Evolutionary conservation across 1,140 invertebrate species (phyloP).

Genomic region (Nebria ingens): DNA sequence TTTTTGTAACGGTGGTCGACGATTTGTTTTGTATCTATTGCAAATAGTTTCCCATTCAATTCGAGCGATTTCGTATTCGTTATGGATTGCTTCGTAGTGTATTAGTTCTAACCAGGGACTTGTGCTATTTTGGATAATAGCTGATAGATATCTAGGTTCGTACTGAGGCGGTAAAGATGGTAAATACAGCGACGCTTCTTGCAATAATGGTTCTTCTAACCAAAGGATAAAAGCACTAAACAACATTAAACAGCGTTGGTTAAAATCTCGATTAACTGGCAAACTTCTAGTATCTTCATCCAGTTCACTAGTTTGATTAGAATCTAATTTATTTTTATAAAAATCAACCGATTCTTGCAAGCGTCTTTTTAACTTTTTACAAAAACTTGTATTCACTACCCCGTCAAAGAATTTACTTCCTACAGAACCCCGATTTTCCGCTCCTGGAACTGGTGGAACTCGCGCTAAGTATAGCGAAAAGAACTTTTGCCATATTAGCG

Average conservation of each 20-base stretch:
- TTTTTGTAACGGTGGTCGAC: conserved; percentile 28
- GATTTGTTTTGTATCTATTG: conserved; percentile 31
- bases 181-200: conserved; percentile 56
- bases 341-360: conserved; percentile 53
- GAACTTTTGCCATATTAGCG: conserved; percentile 71
- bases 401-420: conserved; percentile 70
- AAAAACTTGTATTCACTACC: conserved; percentile 53
- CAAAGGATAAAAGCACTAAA: conserved; percentile 60
- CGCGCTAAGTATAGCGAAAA: conserved; percentile 61
- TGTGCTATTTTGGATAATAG: conserved; percentile 33
- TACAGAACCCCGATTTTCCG: conserved; percentile 44
- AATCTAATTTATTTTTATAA: conserved; percentile 37
- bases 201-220: conserved; percentile 67
- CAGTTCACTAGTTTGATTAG: conserved; percentile 23
- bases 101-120: conserved; percentile 59
- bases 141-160: conserved; percentile 43
- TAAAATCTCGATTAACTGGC: conserved; percentile 30
- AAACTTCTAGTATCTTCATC: conserved; percentile 21
- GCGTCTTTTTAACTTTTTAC: conserved; percentile 63
- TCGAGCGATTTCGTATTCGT: conserved; percentile 38
- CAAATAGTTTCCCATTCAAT: conserved; percentile 36
- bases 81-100: conserved; percentile 44
- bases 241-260: conserved; percentile 36
- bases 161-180: conserved; percentile 63
- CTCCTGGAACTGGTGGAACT: conserved; percentile 39